Evolutionary conservation across 1,140 invertebrate species (phyloP).

Genomic region (Heliothis virescens): DNA sequence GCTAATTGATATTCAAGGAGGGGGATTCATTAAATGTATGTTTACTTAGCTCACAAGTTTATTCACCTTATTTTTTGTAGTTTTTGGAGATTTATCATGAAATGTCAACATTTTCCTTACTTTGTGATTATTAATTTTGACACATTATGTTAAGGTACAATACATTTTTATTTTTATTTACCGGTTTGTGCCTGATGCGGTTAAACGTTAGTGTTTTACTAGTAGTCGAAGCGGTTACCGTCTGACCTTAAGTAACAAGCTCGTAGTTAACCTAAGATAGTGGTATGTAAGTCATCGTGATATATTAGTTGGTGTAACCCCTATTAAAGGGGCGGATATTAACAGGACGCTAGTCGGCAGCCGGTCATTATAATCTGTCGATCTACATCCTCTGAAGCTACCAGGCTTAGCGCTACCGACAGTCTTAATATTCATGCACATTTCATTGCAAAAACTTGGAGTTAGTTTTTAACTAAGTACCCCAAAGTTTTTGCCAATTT

Average conservation of each 20-base stretch:
- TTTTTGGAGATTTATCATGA: neutral
- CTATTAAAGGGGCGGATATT: constrained; percentile 43
- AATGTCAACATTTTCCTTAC: neutral
- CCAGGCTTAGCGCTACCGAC: constrained; percentile 8
- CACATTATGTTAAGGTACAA: no score
- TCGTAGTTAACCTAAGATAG: neutral
- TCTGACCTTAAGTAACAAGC: constrained; percentile 13
- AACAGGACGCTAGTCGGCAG: constrained; percentile 23
- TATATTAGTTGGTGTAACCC: constrained; percentile 32
- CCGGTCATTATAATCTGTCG: constrained; percentile 32
- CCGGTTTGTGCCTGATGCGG: neutral
- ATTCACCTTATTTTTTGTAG: neutral
- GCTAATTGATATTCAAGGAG: constrained; percentile 33
- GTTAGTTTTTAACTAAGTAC: no score
- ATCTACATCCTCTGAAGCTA: constrained; percentile 35
- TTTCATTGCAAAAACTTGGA: no score
- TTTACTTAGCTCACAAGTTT: constrained; percentile 8
- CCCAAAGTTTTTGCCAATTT: no score
- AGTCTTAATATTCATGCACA: neutral
- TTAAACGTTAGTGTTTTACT: neutral
- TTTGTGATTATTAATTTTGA: no score
- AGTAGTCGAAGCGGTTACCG: neutral
- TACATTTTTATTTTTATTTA: no score
- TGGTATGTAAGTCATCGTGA: constrained; percentile 2
- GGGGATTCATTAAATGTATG: constrained; percentile 6